Conservation (phyloP, 2,797 vertebrate genomes). For the Anniella stebbinsi region DNA sequence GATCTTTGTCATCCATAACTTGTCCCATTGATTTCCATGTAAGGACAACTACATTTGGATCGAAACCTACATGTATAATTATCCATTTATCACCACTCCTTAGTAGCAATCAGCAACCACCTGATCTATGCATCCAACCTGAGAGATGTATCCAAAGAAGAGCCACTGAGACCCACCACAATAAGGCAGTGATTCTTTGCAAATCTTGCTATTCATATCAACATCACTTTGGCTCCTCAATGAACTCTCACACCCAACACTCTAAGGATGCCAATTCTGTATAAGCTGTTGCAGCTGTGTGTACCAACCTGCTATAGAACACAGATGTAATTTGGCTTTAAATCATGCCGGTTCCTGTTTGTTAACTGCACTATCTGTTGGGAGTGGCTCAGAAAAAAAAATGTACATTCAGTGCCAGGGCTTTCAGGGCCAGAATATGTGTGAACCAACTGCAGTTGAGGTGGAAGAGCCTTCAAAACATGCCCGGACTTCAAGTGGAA, state of each 20-base stretch:
- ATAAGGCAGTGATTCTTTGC: background rate
- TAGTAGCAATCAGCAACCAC: background rate
- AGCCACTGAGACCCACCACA: background rate
- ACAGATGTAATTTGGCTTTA: constrained; percentile 1
- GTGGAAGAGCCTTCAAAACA: constrained; percentile 53
- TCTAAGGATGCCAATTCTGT: background rate
- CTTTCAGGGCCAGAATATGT: constrained; percentile 58
- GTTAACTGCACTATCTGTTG: background rate
- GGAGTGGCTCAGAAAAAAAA: constrained; percentile 47
- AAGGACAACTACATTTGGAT: background rate
- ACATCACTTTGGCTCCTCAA: background rate
- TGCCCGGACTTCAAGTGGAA: constrained; percentile 53
- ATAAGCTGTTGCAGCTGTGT: background rate
- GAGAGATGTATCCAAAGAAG: background rate
- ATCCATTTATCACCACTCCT: background rate
- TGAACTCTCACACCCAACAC: constrained; percentile 11
- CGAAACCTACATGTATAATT: background rate
- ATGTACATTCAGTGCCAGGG: constrained; percentile 38
- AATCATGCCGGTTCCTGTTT: constrained; percentile 21
- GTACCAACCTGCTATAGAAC: background rate
- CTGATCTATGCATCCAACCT: background rate
- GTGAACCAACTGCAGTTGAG: constrained; percentile 34
- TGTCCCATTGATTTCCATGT: background rate
- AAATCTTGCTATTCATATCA: background rate
- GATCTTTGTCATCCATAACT: no score